Evolutionary conservation across 2,888 invertebrate genomes (phyloP).

Genomic region (Allolobophora icterica): DNA sequence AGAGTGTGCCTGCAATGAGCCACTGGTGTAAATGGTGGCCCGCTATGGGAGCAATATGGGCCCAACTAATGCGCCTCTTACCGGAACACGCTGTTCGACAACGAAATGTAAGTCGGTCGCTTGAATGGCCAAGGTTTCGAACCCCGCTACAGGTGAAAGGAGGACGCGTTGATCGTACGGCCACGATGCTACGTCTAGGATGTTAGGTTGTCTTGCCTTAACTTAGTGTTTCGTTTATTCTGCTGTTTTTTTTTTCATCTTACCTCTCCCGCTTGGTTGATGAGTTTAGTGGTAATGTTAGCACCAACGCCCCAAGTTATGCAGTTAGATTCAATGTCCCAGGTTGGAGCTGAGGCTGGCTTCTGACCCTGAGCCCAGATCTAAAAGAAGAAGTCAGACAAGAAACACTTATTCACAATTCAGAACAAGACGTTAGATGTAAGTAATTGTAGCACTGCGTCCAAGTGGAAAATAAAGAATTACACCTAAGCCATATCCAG

Average conservation of each 20-base stretch:
- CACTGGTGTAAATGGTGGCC: too few species aligned
- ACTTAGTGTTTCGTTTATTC: not conserved
- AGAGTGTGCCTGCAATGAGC: too few species aligned
- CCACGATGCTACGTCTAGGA: not conserved
- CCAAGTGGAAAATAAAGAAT: not conserved
- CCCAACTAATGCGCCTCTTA: too few species aligned
- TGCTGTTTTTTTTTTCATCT: not conserved
- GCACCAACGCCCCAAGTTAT: slow-evolving; percentile 66
- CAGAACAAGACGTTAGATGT: not conserved
- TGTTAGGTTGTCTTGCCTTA: not conserved
- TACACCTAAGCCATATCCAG: not conserved
- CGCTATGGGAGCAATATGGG: too few species aligned
- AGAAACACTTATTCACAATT: not conserved
- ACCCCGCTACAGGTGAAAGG: too few species aligned
- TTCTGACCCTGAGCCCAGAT: slow-evolving; percentile 38
- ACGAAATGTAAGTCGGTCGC: too few species aligned
- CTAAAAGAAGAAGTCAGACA: slow-evolving; percentile 25
- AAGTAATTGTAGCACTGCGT: not conserved
- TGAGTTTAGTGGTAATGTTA: slow-evolving; percentile 66
- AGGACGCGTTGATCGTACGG: too few species aligned
- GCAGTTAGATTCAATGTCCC: slow-evolving; percentile 46
- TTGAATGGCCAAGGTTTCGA: too few species aligned
- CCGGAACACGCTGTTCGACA: too few species aligned
- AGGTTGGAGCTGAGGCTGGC: slow-evolving; percentile 29
- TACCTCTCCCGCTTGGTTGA: slow-evolving; percentile 67